Evolutionary conservation across 2,113 vertebrate genomes (phyloP).

Genomic region (Cyanoderma ruficeps): DNA sequence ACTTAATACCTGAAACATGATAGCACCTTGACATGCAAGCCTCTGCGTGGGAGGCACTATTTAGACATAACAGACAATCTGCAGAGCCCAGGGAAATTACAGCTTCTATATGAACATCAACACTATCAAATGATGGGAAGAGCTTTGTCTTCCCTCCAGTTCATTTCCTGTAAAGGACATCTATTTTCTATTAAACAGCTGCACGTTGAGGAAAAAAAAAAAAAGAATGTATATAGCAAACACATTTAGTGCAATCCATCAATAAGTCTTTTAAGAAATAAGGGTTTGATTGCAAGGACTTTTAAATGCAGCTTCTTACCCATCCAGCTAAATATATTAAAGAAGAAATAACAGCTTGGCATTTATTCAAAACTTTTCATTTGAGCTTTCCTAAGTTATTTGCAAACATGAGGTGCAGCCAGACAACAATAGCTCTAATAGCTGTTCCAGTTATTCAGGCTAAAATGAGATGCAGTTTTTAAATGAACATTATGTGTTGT

Average conservation of each 20-base stretch:
- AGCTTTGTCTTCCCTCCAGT: neutral
- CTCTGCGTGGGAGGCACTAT: slow-evolving; percentile 1
- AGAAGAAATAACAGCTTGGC: slow-evolving; percentile 18
- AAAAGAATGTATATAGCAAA: neutral
- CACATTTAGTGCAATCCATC: neutral
- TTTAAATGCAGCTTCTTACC: slow-evolving; percentile 3
- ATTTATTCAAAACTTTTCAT: neutral
- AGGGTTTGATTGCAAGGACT: neutral
- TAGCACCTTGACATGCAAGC: slow-evolving; percentile 8
- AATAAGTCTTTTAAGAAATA: neutral
- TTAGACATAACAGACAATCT: slow-evolving; percentile 19
- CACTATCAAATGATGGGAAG: slow-evolving; percentile 25
- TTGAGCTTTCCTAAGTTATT: slow-evolving; percentile 27
- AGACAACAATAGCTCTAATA: slow-evolving; percentile 26
- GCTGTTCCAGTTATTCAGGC: slow-evolving; percentile 20
- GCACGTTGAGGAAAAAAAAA: neutral
- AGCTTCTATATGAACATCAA: neutral
- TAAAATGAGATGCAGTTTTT: neutral
- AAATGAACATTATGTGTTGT: neutral
- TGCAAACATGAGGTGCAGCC: slow-evolving; percentile 45
- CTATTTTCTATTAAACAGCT: slow-evolving; percentile 11
- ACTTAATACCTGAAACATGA: neutral
- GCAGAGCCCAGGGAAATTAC: neutral
- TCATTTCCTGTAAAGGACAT: slow-evolving; percentile 32
- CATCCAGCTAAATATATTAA: neutral